These are phyloP conservation scores for Myotis myotis DNA, from an alignment of 2,797 vertebrate genomes.

Conservation along the genomic window DNA sequence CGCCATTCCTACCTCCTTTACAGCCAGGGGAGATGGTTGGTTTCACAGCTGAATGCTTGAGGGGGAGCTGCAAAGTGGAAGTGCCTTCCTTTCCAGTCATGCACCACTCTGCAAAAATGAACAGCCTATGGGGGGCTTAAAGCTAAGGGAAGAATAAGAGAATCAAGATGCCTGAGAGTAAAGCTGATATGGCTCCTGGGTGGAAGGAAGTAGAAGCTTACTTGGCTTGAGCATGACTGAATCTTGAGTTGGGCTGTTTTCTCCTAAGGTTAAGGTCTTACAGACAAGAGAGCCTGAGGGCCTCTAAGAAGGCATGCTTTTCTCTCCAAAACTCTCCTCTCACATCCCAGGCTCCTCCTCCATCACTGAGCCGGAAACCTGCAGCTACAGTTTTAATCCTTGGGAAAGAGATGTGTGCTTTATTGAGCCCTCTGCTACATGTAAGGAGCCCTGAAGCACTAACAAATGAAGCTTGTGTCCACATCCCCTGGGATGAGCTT, in stretches of 20 bases:
- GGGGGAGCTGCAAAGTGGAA: neutral
- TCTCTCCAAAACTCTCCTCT: neutral
- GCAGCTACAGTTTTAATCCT: neutral
- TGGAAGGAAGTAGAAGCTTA: neutral
- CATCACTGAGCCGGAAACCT: neutral
- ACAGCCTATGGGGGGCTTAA: neutral
- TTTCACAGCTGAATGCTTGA: neutral
- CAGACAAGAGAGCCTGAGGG: neutral
- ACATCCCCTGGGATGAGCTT: neutral
- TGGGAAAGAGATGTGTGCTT: neutral
- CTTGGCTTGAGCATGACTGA: neutral
- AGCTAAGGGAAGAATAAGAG: neutral
- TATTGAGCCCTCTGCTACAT: neutral
- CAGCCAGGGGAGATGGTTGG: neutral
- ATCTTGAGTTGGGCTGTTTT: neutral
- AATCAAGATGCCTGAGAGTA: neutral
- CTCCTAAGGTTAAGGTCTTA: neutral
- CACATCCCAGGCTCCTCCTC: neutral
- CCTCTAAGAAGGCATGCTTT: neutral
- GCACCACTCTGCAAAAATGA: neutral
- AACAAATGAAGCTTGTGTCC: constrained; percentile 1
- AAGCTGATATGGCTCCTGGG: neutral
- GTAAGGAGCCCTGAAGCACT: neutral
- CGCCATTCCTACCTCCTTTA: neutral
- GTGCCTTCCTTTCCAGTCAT: neutral